These are phyloP conservation scores for Rotaria sp. DNA, from an alignment of 2,888 invertebrate species.

Conservation along the genomic window DNA sequence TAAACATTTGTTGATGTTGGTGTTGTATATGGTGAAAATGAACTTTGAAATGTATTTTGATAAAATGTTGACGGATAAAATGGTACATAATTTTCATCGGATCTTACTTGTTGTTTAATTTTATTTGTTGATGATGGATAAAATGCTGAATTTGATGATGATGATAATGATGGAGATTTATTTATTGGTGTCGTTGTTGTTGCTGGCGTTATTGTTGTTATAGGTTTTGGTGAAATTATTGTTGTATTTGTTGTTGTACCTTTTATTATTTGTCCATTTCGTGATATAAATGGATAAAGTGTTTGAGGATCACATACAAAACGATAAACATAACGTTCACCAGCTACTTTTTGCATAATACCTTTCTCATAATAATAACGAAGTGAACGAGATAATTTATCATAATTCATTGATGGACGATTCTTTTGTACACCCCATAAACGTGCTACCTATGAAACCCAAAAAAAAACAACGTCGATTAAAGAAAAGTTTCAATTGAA, in stretches of 20 bases:
- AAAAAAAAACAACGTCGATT: too few species aligned
- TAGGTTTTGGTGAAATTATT: background rate
- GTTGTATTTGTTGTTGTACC: background rate
- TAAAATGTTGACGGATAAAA: slow-evolving; percentile 3
- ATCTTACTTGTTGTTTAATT: background rate
- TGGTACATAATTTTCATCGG: background rate
- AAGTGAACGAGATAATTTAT: slow-evolving; percentile 81
- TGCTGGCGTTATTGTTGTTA: background rate
- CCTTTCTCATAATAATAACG: slow-evolving; percentile 96
- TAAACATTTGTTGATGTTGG: background rate
- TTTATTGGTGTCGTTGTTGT: background rate
- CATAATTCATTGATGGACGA: slow-evolving; percentile 92
- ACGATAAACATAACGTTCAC: slow-evolving; percentile 89
- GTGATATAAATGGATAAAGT: slow-evolving; percentile 12
- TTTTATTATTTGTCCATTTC: background rate
- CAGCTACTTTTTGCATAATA: slow-evolving; percentile 90
- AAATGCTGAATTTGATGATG: background rate
- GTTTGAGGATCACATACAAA: slow-evolving; percentile 58
- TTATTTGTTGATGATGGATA: background rate
- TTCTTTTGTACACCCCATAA: slow-evolving; percentile 94
- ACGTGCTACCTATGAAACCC: slow-evolving; percentile 69
- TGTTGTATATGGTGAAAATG: background rate
- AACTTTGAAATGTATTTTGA: slow-evolving; percentile 6
- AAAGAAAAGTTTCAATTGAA: background rate
- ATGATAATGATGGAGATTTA: background rate